Conservation (phyloP, 1,140 invertebrate genomes). For the Ips nitidus region DNA sequence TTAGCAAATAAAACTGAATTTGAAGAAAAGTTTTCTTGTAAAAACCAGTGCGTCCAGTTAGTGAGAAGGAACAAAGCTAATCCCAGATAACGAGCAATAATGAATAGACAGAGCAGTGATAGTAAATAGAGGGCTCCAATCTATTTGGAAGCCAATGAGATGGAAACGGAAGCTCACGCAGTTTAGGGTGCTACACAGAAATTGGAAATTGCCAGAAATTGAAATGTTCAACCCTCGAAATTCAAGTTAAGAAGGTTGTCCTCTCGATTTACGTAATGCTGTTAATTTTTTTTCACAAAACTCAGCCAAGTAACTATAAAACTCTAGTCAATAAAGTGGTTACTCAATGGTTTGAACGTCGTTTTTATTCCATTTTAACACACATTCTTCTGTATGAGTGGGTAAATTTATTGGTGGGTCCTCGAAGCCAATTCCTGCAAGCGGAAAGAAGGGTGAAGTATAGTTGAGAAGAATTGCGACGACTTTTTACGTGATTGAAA, state of each 20-base stretch:
- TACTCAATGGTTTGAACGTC: conserved; percentile 16
- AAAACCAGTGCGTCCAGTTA: conserved; percentile 21
- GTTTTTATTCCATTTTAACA: conserved; percentile 18
- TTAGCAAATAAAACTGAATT: conserved; percentile 2
- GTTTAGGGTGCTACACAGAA: conserved; percentile 12
- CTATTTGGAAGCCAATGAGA: conserved; percentile 14
- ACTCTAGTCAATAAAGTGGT: conserved; percentile 6
- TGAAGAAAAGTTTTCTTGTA: conserved; percentile 12
- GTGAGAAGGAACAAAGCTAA: conserved; percentile 13
- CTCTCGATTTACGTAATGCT: too few relatives aligned
- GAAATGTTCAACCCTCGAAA: conserved; percentile 5
- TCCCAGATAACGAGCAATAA: conserved; percentile 25
- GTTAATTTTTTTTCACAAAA: too few relatives aligned
- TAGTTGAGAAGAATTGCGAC: conserved; percentile 29
- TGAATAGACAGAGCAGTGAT: conserved; percentile 26
- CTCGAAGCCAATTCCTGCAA: conserved; percentile 13
- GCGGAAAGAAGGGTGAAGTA: conserved; percentile 26
- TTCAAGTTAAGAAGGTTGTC: not conserved
- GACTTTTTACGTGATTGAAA: conserved; percentile 32
- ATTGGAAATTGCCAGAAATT: conserved; percentile 21
- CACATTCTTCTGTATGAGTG: conserved; percentile 23
- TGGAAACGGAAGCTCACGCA: conserved; percentile 16
- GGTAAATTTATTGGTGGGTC: conserved; percentile 26
- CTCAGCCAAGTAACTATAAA: not conserved
- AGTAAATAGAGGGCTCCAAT: conserved; percentile 24